These are phyloP conservation scores for Corvus moneduloides DNA, from an alignment of 2,113 vertebrate species.

Conservation along the genomic window DNA sequence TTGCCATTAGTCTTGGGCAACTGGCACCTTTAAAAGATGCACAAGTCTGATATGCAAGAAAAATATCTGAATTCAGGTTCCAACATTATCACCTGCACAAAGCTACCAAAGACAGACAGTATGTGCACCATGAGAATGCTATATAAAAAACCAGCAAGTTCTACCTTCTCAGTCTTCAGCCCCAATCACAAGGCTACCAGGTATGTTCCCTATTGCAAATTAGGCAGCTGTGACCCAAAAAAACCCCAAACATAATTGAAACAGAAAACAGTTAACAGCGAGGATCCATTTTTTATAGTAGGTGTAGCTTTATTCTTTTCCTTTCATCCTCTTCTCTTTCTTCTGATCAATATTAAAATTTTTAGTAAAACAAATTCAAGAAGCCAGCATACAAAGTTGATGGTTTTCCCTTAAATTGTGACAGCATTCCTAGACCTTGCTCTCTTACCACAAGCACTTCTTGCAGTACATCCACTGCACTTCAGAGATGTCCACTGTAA, in stretches of 20 bases:
- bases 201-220: background rate
- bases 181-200: background rate
- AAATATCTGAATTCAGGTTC: background rate
- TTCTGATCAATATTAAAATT: background rate
- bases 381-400: background rate
- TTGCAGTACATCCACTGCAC: background rate
- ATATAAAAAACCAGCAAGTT: background rate
- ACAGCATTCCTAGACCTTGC: background rate
- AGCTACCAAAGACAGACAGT: background rate
- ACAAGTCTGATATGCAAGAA: background rate
- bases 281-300: background rate
- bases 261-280: background rate
- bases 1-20: slow-evolving; percentile 1
- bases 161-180: background rate
- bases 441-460: background rate
- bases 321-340: background rate
- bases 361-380: background rate
- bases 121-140: background rate
- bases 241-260: background rate
- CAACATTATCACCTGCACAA: background rate
- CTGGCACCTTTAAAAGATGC: background rate
- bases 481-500: background rate
- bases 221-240: background rate
- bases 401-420: background rate
- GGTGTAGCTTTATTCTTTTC: background rate